phyloP scores from a whole-genome alignment of 1,140 invertebrate species.

The Luehdorfia chinensis region DNA sequence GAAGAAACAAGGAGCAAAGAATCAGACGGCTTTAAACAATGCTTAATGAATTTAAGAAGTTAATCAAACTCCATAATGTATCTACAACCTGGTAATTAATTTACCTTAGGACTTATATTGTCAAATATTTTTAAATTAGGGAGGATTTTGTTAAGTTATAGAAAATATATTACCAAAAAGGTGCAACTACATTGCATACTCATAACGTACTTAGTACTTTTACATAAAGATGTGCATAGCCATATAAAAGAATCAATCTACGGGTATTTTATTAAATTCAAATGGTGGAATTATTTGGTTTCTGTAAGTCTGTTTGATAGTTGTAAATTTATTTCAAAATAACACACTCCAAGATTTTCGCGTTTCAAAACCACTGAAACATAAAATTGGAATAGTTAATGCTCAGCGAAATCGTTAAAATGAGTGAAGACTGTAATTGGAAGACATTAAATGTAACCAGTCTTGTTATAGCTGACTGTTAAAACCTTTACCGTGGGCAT shows the following conservation, averaged over 20 bases:
- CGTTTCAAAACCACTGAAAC: constrained; percentile 48
- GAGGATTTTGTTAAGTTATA: too few species aligned
- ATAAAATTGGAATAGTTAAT: constrained; percentile 74
- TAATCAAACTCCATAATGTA: too few species aligned
- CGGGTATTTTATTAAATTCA: too few species aligned
- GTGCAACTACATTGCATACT: too few species aligned
- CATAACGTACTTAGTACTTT: too few species aligned
- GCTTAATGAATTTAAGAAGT: too few species aligned
- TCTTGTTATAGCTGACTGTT: constrained; percentile 68
- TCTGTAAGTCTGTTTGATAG: constrained; percentile 35
- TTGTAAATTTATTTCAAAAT: constrained; percentile 45
- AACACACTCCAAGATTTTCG: constrained; percentile 48
- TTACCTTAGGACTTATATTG: too few species aligned
- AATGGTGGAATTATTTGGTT: constrained; percentile 1
- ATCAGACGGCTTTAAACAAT: constrained; percentile 24
- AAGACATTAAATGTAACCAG: constrained; percentile 68
- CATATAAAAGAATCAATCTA: too few species aligned
- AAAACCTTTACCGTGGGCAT: constrained; percentile 66
- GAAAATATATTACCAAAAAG: too few species aligned
- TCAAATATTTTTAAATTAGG: too few species aligned
- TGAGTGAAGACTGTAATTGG: constrained; percentile 70
- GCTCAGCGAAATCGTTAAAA: constrained; percentile 68
- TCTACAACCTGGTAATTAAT: too few species aligned
- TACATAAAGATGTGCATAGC: too few species aligned
- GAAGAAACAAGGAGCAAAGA: constrained; percentile 29